A percentile compares a stretch with the other conserved stretches of the same genome.
Evolutionary conservation across 2,797 vertebrate genomes (phyloP).

Genomic region (Bovichtus variegatus): DNA sequence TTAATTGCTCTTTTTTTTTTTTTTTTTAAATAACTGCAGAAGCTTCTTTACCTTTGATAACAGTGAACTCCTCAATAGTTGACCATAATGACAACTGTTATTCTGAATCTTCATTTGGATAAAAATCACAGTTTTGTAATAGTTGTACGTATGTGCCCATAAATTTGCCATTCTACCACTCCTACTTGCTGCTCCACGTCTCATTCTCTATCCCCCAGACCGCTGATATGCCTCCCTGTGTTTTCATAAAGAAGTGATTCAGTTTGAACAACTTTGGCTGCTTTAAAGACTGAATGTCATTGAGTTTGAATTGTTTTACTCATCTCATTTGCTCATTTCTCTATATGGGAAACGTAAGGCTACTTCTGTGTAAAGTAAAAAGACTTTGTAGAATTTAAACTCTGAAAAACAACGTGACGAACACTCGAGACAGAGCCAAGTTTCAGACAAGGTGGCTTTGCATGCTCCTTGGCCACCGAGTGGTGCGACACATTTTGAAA

Average conservation of each 20-base stretch:
- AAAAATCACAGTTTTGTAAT: conserved; percentile 35
- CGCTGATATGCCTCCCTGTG: conserved; percentile 22
- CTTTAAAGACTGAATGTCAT: conserved; percentile 42
- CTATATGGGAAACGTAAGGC: conserved; percentile 1
- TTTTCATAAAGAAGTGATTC: conserved; percentile 38
- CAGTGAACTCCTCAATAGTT: conserved; percentile 36
- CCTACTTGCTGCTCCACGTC: conserved; percentile 45
- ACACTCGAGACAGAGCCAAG: conserved; percentile 3
- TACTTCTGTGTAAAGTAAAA: conserved; percentile 14
- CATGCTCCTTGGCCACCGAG: conserved; percentile 40
- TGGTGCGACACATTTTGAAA: conserved; percentile 33
- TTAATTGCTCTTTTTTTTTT: conserved; percentile 13
- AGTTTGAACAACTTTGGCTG: conserved; percentile 32
- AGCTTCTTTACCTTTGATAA: conserved; percentile 23
- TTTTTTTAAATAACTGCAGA: conserved; percentile 31
- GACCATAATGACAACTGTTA: conserved; percentile 26
- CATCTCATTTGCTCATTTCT: neutral
- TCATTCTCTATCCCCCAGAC: neutral
- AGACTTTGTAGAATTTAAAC: conserved; percentile 53
- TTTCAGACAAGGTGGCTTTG: conserved; percentile 38
- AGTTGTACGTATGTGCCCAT: conserved; percentile 18
- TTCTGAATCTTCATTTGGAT: conserved; percentile 14
- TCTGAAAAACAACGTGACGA: conserved; percentile 32
- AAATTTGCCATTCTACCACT: conserved; percentile 27
- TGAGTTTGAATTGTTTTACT: conserved; percentile 7